These are phyloP conservation scores for Lepus timidus DNA, from an alignment of 2,113 vertebrate species.

Conservation along the genomic window DNA sequence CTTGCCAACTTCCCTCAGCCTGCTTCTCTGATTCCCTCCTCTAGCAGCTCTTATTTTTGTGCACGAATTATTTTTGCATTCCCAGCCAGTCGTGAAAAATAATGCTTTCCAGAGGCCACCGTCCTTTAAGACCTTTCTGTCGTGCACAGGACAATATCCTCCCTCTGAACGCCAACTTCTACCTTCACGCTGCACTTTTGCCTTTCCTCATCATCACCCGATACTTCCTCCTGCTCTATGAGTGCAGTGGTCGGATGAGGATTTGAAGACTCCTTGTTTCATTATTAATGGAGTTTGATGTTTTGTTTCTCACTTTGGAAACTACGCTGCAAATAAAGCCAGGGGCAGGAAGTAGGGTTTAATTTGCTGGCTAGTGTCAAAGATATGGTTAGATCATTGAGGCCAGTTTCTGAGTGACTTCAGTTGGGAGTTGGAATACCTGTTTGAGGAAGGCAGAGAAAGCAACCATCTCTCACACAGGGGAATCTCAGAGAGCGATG, in stretches of 20 bases:
- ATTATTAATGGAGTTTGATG: conserved; percentile 9
- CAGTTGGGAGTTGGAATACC: neutral
- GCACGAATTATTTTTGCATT: neutral
- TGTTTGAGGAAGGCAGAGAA: conserved; percentile 11
- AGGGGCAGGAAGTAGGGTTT: neutral
- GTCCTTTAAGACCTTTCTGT: neutral
- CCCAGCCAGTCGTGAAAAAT: neutral
- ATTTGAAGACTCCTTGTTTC: neutral
- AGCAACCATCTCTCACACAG: neutral
- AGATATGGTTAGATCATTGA: conserved; percentile 16
- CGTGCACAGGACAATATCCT: neutral
- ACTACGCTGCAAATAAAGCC: neutral
- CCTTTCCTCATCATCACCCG: neutral
- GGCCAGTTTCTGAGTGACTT: neutral
- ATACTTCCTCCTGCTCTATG: neutral
- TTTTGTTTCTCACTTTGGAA: conserved; percentile 23
- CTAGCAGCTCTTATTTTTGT: neutral
- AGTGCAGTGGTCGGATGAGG: neutral
- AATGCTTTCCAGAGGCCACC: neutral
- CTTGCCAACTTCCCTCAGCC: neutral
- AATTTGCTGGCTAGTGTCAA: conserved; percentile 30
- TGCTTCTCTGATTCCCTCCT: neutral
- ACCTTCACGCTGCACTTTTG: neutral
- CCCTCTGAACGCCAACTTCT: neutral
- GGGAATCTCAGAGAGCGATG: neutral